Evolutionary conservation across 2,113 vertebrate genomes (phyloP).

Genomic region (Gallinago jamesoni): DNA sequence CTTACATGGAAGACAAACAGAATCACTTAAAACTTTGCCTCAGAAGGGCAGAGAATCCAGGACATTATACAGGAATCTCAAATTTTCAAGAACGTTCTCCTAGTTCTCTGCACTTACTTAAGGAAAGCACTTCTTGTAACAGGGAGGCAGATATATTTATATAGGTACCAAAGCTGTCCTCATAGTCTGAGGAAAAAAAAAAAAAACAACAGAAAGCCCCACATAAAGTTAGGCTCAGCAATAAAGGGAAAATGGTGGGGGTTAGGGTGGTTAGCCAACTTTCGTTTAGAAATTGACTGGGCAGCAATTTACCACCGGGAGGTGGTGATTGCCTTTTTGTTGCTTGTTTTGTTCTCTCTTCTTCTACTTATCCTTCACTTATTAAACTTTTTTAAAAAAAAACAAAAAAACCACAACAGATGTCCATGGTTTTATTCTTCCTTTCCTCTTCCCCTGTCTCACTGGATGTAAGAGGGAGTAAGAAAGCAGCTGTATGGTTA

Average conservation of each 20-base stretch:
- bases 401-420: background rate
- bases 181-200: background rate
- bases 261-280: background rate
- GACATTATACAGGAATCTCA: background rate
- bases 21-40: background rate
- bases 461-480: background rate
- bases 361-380: background rate
- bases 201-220: background rate
- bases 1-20: background rate
- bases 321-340: background rate
- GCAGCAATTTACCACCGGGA: fast-evolving
- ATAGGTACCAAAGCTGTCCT: background rate
- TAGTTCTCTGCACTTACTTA: background rate
- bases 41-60: background rate
- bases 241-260: background rate
- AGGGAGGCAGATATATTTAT: too few species aligned
- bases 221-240: background rate
- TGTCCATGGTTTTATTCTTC: background rate
- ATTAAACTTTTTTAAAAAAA: background rate
- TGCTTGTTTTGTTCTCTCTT: background rate
- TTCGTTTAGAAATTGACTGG: background rate
- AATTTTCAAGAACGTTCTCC: background rate
- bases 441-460: background rate
- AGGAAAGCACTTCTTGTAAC: background rate
- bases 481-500: background rate